Evolutionary conservation across 2,113 vertebrate species (phyloP).

Genomic region (Cathartes aura): DNA sequence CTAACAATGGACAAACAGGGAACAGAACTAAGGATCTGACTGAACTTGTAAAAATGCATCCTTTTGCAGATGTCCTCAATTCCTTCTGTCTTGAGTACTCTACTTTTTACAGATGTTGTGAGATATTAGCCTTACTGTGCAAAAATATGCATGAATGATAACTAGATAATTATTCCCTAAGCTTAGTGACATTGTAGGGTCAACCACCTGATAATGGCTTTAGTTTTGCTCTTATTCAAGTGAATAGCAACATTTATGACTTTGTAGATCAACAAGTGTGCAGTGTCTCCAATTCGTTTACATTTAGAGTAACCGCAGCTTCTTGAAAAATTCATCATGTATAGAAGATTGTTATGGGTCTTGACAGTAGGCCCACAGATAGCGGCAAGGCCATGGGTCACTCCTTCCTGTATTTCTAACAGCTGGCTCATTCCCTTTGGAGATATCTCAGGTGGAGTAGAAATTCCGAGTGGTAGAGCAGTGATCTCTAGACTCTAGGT

Average conservation of each 20-base stretch:
- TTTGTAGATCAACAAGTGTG: neutral
- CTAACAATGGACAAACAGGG: neutral
- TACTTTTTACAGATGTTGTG: neutral
- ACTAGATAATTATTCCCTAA: neutral
- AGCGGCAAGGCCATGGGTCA: neutral
- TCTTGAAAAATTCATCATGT: neutral
- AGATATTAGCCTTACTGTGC: neutral
- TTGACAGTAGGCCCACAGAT: accelerated
- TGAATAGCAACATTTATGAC: neutral
- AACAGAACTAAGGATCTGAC: neutral
- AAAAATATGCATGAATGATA: neutral
- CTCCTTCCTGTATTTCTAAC: neutral
- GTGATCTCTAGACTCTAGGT: neutral
- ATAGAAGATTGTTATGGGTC: neutral
- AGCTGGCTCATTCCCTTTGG: neutral
- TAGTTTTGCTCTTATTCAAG: neutral
- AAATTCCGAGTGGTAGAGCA: neutral
- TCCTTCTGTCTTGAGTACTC: neutral
- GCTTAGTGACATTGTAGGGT: neutral
- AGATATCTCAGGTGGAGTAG: neutral
- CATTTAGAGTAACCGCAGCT: neutral
- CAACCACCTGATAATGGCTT: neutral
- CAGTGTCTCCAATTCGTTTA: neutral
- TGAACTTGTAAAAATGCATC: neutral
- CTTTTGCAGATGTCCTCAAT: neutral